Percentiles rank a stretch among this genome's conserved stretches.
Evolutionary conservation across 2,113 vertebrate genomes (phyloP).

Genomic region (Marmota monax): DNA sequence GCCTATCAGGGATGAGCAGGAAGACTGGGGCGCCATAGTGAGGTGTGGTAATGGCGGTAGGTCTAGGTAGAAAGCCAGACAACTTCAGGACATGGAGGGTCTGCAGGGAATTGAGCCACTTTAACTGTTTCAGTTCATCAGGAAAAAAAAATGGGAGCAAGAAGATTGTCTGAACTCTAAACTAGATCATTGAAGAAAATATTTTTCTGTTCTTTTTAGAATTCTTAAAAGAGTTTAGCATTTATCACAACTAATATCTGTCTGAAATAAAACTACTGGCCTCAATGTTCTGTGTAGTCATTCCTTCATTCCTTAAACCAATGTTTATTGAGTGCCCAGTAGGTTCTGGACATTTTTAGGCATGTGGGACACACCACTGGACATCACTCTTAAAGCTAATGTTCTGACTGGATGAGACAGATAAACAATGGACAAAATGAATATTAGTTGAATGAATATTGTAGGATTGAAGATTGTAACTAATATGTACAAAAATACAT

Average conservation of each 20-base stretch:
- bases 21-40: background rate
- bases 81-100: background rate
- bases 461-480: background rate
- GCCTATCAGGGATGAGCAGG: background rate
- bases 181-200: background rate
- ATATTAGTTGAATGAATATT: background rate
- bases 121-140: background rate
- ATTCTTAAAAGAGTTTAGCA: background rate
- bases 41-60: background rate
- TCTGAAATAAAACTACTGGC: background rate
- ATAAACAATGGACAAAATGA: background rate
- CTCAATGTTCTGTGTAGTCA: background rate
- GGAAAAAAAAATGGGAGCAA: background rate
- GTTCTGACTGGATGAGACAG: background rate
- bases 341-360: background rate
- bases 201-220: background rate
- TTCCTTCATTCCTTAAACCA: background rate
- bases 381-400: background rate
- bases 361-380: background rate
- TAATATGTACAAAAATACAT: background rate
- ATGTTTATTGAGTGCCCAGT: background rate
- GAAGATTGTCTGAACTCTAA: background rate
- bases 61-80: fast-evolving
- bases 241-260: background rate
- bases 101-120: background rate